A percentile compares a stretch with the other conserved stretches of the same genome.
phyloP scores from a whole-genome alignment of 2,797 vertebrate genomes.

The Malurus splendens region DNA sequence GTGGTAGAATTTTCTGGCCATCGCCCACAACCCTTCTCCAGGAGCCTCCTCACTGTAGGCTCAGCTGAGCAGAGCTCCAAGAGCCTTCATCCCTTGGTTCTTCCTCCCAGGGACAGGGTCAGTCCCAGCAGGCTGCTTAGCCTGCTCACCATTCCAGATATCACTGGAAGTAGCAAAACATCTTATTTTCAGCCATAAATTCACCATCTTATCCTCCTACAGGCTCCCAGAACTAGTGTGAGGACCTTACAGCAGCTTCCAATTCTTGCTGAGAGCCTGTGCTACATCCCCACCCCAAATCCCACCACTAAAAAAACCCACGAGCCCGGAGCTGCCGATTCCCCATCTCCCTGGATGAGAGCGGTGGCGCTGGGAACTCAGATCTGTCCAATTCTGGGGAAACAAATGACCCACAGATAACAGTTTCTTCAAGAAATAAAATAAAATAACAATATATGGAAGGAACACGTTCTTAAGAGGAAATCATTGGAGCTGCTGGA shows the following conservation, averaged over 20 bases:
- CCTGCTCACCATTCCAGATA: not conserved
- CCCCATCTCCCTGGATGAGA: not conserved
- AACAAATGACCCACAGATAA: not conserved
- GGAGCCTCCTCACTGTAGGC: not conserved
- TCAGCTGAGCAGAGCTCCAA: not conserved
- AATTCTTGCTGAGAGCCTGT: not conserved
- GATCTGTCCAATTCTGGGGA: not conserved
- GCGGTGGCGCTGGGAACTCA: rapidly evolving
- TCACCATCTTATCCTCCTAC: not conserved
- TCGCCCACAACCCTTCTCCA: not conserved
- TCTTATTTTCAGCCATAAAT: not conserved
- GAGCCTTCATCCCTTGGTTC: not conserved
- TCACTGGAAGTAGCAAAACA: not conserved
- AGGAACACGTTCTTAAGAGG: not conserved
- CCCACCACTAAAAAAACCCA: rapidly evolving
- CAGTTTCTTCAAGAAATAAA: not conserved
- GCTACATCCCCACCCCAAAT: rapidly evolving
- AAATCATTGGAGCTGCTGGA: not conserved
- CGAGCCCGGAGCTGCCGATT: not conserved
- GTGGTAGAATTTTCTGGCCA: not conserved
- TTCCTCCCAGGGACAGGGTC: not conserved
- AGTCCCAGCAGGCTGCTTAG: not conserved
- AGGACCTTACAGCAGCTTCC: not conserved
- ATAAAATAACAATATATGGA: not conserved
- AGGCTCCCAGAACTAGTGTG: not conserved